A percentile compares a stretch with the other conserved stretches of the same genome.
phyloP scores from a whole-genome alignment of 1,140 invertebrate genomes.

The Aphelinus certus region DNA sequence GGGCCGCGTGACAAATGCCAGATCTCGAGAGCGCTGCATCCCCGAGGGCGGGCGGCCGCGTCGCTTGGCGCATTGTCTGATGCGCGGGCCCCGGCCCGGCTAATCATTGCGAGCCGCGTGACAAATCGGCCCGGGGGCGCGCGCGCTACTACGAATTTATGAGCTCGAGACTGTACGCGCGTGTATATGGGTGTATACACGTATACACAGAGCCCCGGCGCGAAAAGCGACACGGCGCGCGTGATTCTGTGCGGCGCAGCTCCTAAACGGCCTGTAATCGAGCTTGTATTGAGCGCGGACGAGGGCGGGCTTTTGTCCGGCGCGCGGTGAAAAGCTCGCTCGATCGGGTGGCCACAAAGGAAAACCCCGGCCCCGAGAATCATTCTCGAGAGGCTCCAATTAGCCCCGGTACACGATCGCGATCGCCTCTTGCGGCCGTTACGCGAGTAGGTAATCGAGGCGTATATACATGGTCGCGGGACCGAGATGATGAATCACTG shows the following conservation, averaged over 20 bases:
- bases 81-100: slow-evolving; percentile 9
- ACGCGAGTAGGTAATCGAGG: background rate
- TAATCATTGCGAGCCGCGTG: slow-evolving; percentile 48
- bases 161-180: slow-evolving; percentile 12
- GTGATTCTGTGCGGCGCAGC: too few species aligned
- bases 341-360: too few species aligned
- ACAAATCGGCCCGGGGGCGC: slow-evolving; percentile 49
- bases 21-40: too few species aligned
- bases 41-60: too few species aligned
- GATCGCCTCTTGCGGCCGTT: background rate
- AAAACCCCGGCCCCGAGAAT: too few species aligned
- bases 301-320: slow-evolving; percentile 41
- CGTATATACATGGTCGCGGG: too few species aligned
- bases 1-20: slow-evolving; percentile 55
- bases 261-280: slow-evolving; percentile 59
- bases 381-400: too few species aligned
- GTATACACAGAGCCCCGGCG: background rate
- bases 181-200: background rate
- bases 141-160: slow-evolving; percentile 45
- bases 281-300: slow-evolving; percentile 50
- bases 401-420: too few species aligned
- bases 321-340: slow-evolving; percentile 13
- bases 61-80: slow-evolving; percentile 29
- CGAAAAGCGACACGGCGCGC: too few species aligned
- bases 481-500: slow-evolving; percentile 21